Conservation (phyloP, 1,140 invertebrate species). For the Gerris buenoi region DNA sequence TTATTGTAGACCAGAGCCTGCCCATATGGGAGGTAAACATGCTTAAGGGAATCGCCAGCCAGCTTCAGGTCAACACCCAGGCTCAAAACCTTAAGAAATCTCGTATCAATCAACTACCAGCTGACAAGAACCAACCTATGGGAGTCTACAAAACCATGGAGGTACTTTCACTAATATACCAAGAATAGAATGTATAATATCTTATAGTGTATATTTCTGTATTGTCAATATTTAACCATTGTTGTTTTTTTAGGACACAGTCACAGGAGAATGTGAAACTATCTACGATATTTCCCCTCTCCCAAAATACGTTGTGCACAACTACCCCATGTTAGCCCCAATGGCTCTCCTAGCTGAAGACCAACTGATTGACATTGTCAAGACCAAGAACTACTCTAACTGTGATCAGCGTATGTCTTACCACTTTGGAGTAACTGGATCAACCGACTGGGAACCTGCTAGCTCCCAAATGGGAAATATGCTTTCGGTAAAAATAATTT, state of each 20-base stretch:
- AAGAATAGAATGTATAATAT: too few relatives aligned
- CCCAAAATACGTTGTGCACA: slow-evolving; percentile 16
- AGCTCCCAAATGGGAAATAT: slow-evolving; percentile 38
- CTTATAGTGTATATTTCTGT: too few relatives aligned
- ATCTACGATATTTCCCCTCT: slow-evolving; percentile 25
- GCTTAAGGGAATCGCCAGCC: slow-evolving; percentile 43
- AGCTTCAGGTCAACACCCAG: slow-evolving; percentile 25
- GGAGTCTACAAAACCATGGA: slow-evolving; percentile 49
- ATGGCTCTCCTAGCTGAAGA: slow-evolving; percentile 31
- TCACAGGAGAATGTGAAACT: slow-evolving; percentile 27
- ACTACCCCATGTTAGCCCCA: slow-evolving; percentile 20
- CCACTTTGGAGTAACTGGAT: slow-evolving; percentile 39
- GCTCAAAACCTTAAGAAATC: slow-evolving; percentile 18
- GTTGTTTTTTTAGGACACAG: slow-evolving; percentile 26
- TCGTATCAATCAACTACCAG: slow-evolving; percentile 33
- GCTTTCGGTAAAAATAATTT: slow-evolving; percentile 31
- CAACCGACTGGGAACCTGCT: slow-evolving; percentile 36
- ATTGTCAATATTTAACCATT: too few relatives aligned
- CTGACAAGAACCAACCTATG: slow-evolving; percentile 28
- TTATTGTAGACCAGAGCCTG: slow-evolving; percentile 31
- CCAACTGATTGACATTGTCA: slow-evolving; percentile 41
- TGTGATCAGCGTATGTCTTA: slow-evolving; percentile 41
- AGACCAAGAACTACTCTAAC: slow-evolving; percentile 46
- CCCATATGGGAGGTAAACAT: slow-evolving; percentile 45
- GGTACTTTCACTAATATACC: too few relatives aligned